phyloP scores from a whole-genome alignment of 2,888 invertebrate genomes.

The Synanthedon tipuliformis region DNA sequence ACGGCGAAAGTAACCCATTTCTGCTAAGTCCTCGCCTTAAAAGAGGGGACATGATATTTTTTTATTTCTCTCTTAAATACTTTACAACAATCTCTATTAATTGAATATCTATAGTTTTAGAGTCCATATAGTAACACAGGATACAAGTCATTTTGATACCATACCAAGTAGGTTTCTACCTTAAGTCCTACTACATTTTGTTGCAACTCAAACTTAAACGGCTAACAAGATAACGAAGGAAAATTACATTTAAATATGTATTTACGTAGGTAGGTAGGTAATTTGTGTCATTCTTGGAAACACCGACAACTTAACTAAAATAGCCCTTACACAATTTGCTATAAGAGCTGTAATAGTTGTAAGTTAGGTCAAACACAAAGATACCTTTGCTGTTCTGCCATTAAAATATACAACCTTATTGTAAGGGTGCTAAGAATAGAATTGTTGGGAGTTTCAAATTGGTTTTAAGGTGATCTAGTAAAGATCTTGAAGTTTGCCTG shows the following conservation, averaged over 20 bases:
- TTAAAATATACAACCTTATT: constrained; percentile 7
- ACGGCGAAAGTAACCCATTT: too few relatives aligned
- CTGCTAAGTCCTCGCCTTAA: too few relatives aligned
- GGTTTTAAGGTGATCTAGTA: constrained; percentile 22
- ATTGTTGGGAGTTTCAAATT: constrained; percentile 6
- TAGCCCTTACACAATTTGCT: neutral
- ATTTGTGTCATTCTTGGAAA: neutral
- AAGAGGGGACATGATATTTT: too few relatives aligned
- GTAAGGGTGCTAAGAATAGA: constrained; percentile 7
- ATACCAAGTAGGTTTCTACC: too few relatives aligned
- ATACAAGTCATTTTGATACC: too few relatives aligned
- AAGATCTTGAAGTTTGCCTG: constrained; percentile 28
- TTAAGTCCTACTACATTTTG: too few relatives aligned
- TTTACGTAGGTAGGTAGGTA: neutral
- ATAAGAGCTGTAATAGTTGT: neutral
- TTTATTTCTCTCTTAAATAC: too few relatives aligned
- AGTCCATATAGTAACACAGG: too few relatives aligned
- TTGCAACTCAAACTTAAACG: neutral
- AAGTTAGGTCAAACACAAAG: neutral
- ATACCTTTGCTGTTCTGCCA: neutral
- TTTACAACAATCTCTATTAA: too few relatives aligned
- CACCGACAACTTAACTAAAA: neutral
- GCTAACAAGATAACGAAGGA: neutral
- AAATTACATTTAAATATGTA: neutral
- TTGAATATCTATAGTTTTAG: too few relatives aligned